Base-by-base conservation (phyloP, 1,140 invertebrate species). In the Conus betulinus region DNA sequence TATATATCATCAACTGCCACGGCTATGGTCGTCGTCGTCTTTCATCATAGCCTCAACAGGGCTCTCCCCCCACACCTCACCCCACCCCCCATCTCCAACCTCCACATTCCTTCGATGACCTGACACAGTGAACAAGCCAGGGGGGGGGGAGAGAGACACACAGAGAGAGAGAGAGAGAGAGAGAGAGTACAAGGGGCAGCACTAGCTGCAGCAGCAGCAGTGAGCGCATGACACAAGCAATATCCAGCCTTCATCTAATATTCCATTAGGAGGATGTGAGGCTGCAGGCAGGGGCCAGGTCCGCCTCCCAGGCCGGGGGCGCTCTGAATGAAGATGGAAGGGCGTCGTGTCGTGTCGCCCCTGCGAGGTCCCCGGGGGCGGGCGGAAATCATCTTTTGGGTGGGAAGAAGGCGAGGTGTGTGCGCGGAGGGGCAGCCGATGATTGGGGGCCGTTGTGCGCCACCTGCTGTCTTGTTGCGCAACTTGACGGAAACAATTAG, bases 401-500 rank as follows among this genome's bases (percentile, higher is more conserved):
- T 60, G 57, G 67, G 67, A 23, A 7, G 11, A 23, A 20, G 67
- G 67, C 23, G 67, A 71, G 23, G 23, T 71, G 67, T 20, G 67
- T 10, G 67, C 67, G 8, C 11, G 67, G 20, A 20, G 67, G 67
- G 67, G 13, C 67, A 71, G 67, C 23, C 11, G 17, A 71, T 71
- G 67, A 71, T 71, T 71, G 67, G 67, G 39, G 20, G 17, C 67
- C 67, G 67, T 23, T 71, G 13, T 23, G 67, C 11, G 67, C 67
- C 67, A 71, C 67, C 67, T 71, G 67, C 67, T 71, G 67, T 71
- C 67, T 71, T 71, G 67, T 71, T 71, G 67, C 67, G 67, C 67
- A 71, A 71, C 67, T 71, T 71, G 67, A 71, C 67, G 67, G 67
- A 71, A 71, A 71, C 67, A 71, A 71, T 71, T 71, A 71, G 67